phyloP scores from a whole-genome alignment of 2,113 vertebrate genomes.

The Jaculus jaculus region DNA sequence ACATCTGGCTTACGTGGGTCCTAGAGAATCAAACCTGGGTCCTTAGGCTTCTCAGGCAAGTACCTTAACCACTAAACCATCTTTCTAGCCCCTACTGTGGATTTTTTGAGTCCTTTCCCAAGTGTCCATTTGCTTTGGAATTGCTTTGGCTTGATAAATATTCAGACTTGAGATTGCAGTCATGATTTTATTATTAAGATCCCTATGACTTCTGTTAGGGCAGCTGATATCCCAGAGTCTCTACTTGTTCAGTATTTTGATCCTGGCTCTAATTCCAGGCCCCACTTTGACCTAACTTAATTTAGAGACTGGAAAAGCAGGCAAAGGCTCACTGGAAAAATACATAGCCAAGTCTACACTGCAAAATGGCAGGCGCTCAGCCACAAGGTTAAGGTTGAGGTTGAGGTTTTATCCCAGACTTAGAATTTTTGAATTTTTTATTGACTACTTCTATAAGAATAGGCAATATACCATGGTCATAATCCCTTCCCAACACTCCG shows the following conservation, averaged over 20 bases:
- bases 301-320: slow-evolving; percentile 12
- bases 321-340: slow-evolving; percentile 6
- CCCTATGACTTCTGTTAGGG: background rate
- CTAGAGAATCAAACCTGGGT: too few species aligned
- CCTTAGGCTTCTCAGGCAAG: too few species aligned
- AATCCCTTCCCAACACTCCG: too few species aligned
- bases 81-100: too few species aligned
- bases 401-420: background rate
- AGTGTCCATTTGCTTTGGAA: slow-evolving; percentile 9
- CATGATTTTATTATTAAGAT: background rate
- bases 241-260: background rate
- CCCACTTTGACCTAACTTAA: slow-evolving; percentile 2
- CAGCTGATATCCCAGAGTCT: background rate
- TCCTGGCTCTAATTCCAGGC: background rate
- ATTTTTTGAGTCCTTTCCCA: too few species aligned
- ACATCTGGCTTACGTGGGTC: too few species aligned
- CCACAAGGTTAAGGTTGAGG: background rate
- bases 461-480: too few species aligned
- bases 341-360: background rate
- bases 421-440: background rate
- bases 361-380: background rate
- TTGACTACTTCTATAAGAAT: too few species aligned
- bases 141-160: slow-evolving; percentile 5
- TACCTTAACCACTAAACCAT: too few species aligned
- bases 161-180: background rate